Evolutionary conservation across 2,888 invertebrate genomes (phyloP), one percentile per base, ranked within the genome.

Genomic region (Rugalucina vietnamica): DNA sequence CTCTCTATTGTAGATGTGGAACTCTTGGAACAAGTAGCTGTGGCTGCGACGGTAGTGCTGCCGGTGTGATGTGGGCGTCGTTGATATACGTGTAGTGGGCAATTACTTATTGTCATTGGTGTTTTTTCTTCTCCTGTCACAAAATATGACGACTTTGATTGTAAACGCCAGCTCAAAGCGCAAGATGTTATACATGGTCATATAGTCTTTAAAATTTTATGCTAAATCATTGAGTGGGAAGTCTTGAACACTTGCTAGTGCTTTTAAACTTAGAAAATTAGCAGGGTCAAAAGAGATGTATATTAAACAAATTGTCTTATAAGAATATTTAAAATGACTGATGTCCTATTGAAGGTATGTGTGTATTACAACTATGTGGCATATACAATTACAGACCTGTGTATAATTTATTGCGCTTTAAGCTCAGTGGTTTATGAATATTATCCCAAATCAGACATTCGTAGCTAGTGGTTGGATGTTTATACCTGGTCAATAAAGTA

Each of bases 1-100:
- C 37, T 79, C 76, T 54, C 32, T 70, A 49, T 89, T 88, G 10
- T 74, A 90, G 90, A 87, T 90, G 86, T 90, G 90, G 90, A 89
- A 89, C 83, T 86, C 86, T 10, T 90, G 90, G 90, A 88, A 79
- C 75, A 87, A 88, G 34, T 65, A 29, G 29, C 65, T 12, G 34
- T 18, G 65, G 4, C 3, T 54, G 43, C 12, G 8, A 43, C 18
- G n/a, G n/a, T n/a, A n/a, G n/a, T n/a, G n/a, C n/a, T n/a, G 65
- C 32, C 34, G 34, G 34, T 10, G 5, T 65, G 65, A 34, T 65
- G 34, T 34, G 32, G 65, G 18, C 65, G 4, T n/a, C 1, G 65
- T 3, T 12, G 29, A 14, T 65, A 5, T 8, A 34, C n/a, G 8
- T 18, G 32, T 65, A 65, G 65, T 65, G 65, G 65, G 65, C 65